Base-by-base conservation (phyloP, 1,140 invertebrate genomes). In the Delia radicum region DNA sequence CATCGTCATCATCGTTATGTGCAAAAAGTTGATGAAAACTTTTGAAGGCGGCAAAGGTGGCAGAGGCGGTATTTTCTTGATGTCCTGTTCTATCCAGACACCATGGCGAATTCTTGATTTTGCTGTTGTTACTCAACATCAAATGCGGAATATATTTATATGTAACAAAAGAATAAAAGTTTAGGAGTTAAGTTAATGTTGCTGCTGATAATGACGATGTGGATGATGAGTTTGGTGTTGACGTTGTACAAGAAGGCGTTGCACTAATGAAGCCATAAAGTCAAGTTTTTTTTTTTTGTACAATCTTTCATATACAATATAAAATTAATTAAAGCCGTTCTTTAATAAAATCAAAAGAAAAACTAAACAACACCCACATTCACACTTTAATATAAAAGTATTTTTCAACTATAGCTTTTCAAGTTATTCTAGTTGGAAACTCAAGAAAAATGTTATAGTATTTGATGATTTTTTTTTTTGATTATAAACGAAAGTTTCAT, bases 261-360 rank as follows among this genome's bases (percentile, higher is more conserved):
- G 28, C 28, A 67, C 63, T 67, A 67, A 67, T 67, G 63, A 67
- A 67, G 63, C 63, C 63, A 67, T 67, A 67, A 67, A 24, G n/a
- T n/a, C 12, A 5, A 55, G 21, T 21, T 21, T 8, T 18, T 21
- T 10, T 10, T 13, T 10, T 37, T 10, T 3, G 8, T 13, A 37
- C 8, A 7, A 37, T 13, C 4, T 33, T 55, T 55, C 18, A 55
- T 24, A 21, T 55, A 55, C 48, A 21, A 55, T 55, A 55, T 55
- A n/a, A 55, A 55, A 55, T 55, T 55, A 55, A 55, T 21, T 55
- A 55, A 55, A 55, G 48, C 48, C 48, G 18, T 55, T 55, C n/a
- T n/a, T 55, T 21, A 55, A 55, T 55, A 55, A 55, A 55, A 27
- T 28, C 26, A 28, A 27, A n/a, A 65, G 13, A 10, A 4, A 63